Evolutionary conservation across 2,113 vertebrate genomes (phyloP), one percentile per base, ranked within the genome.

Genomic region (Neoarius graeffei): DNA sequence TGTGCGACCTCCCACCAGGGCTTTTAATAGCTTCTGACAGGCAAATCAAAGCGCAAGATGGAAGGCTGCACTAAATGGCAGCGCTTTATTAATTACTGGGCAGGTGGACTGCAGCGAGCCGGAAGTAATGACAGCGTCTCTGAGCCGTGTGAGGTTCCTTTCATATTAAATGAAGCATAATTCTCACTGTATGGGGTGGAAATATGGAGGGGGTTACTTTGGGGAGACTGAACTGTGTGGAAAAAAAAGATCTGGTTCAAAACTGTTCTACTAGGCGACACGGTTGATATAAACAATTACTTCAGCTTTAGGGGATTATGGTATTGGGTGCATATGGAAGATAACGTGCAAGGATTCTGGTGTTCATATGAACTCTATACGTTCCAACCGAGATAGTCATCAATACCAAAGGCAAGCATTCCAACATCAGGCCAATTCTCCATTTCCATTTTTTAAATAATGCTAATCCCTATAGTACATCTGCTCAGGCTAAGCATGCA

Each of bases 11-110:
- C 93, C 89, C 87, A 91, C 89, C 88, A 66, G 90, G 89, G 60
- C 88, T 91, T 91, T 93, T 93, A 91, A 93, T 93, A 88, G 88
- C 90, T 92, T 92, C 85, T 93, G 92, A 93, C 93, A 93, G 91
- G 91, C 81, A 90, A 94, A 93, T 94, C 93, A 94, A 92, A 93
- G 93, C 89, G 85, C 87, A 90, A 92, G 92, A 93, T 91, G 93
- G 92, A 94, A 88, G 88, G 89, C 87, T 87, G 91, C 5, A 67
- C 92, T 93, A 92, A 94, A 93, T 92, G 91, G 90, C 92, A 92
- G 92, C 56, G 92, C 91, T 91, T 92, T 93, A 92, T 92, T 94
- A 94, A 93, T 94, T 92, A 94, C 79, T 87, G 94, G 90, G 90
- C 93, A 94, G 93, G 93, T 94, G 93, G 93, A 90, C 91, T 92